These are phyloP conservation scores for Sicus ferrugineus DNA, from an alignment of 2,888 invertebrate genomes.

Conservation along the genomic window DNA sequence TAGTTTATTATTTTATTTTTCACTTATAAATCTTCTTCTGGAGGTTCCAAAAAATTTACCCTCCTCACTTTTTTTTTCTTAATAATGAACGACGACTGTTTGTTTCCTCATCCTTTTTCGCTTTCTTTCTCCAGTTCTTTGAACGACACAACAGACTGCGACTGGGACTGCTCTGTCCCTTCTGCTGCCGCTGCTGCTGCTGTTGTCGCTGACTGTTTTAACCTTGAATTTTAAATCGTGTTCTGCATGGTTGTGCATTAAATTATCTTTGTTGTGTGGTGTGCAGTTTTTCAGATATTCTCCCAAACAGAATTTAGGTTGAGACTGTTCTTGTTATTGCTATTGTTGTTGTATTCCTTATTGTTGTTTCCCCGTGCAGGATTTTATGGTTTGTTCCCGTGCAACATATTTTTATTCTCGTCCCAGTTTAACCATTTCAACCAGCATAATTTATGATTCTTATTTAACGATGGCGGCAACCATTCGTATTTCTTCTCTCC, in stretches of 20 bases:
- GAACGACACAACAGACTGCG: too few relatives aligned
- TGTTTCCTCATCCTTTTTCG: not conserved
- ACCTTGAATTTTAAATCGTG: not conserved
- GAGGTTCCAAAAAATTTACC: not conserved
- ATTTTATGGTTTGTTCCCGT: not conserved
- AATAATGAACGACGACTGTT: not conserved
- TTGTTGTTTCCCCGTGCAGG: not conserved
- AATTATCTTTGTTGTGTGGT: too few relatives aligned
- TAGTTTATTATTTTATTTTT: not conserved
- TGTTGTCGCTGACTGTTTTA: too few relatives aligned
- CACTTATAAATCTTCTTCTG: not conserved
- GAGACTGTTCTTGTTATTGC: too few relatives aligned
- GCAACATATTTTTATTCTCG: not conserved
- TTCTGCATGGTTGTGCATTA: not conserved
- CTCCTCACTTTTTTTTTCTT: not conserved
- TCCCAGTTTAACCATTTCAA: not conserved
- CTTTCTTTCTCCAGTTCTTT: too few relatives aligned
- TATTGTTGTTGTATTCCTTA: too few relatives aligned
- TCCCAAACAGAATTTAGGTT: too few relatives aligned
- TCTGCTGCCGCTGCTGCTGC: too few relatives aligned
- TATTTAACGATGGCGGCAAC: too few relatives aligned
- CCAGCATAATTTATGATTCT: constrained; percentile 3
- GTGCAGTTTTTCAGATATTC: too few relatives aligned
- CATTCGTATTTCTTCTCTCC: too few relatives aligned
- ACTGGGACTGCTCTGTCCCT: too few relatives aligned